Conservation (phyloP, 2,797 vertebrate species). For the Anguilla obscura region DNA sequence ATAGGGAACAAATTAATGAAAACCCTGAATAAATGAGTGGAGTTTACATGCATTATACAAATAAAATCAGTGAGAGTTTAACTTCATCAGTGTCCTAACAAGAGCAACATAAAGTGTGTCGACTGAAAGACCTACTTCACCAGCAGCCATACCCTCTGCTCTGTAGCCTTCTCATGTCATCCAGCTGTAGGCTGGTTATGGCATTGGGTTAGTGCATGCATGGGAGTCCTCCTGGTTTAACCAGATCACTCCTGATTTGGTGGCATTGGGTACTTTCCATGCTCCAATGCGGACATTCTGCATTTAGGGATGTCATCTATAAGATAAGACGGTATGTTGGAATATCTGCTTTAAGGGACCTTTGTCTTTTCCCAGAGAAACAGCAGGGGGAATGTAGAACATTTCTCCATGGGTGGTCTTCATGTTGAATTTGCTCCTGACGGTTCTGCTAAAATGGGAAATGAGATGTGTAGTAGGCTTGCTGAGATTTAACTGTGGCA, state of each 20-base stretch:
- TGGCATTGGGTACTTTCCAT: neutral
- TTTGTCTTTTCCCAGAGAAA: neutral
- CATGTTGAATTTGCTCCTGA: neutral
- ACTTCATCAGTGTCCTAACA: neutral
- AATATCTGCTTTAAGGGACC: neutral
- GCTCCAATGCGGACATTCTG: neutral
- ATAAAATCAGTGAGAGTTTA: neutral
- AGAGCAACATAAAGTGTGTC: neutral
- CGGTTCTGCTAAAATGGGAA: neutral
- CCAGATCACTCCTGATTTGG: neutral
- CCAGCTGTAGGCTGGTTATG: neutral
- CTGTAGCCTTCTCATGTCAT: neutral
- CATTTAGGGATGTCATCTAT: neutral
- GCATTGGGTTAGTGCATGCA: neutral
- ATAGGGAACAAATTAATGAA: too few relatives aligned
- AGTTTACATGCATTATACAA: neutral
- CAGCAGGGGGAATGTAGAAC: neutral
- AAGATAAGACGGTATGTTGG: neutral
- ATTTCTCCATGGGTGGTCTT: conserved; percentile 6
- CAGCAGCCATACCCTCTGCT: neutral
- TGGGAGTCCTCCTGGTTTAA: neutral
- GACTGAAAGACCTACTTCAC: neutral
- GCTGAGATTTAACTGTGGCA: neutral
- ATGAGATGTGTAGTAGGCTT: neutral
- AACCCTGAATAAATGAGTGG: too few relatives aligned